Base-by-base conservation (phyloP, 2,888 invertebrate species). In the Acholoe squamosa region DNA sequence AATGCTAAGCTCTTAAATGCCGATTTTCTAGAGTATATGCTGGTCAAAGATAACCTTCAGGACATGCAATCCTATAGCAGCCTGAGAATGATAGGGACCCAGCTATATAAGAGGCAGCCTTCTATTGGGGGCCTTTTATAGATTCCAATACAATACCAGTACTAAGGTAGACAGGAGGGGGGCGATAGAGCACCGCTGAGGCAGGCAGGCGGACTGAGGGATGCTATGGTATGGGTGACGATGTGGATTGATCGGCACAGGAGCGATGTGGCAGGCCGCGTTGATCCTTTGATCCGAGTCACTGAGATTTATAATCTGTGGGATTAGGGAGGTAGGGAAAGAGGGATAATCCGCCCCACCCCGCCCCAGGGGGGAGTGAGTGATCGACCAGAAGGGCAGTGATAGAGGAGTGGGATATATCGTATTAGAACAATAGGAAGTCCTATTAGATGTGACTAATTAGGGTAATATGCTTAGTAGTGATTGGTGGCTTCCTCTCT, bases 271-370 rank as follows among this genome's bases (percentile, higher is more conserved):
- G 25, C 71, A 16, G 19, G n/a, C 28, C 28, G 71, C 71, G 28
- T 71, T 71, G 71, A 71, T 71, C 71, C 71, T 71, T 71, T 71
- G 71, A 71, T 71, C 71, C 71, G 28, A 71, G 71, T 71, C 28
- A 28, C 28, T 14, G 71, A 71, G 71, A 71, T n/a, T n/a, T n/a
- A n/a, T 71, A 71, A 71, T 71, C 71, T 28, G 25, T 25, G 14
- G 71, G 71, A 71, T 71, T 71, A 71, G 71, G 71, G 71, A 14
- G 71, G 71, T 14, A 61, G 19, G 61, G 43, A 10, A 7, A 28
- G 25, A 16, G 71, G 28, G 7, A 71, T 71, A 28, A 71, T 71
- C 71, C 71, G 12, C 31, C 28, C 61, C 14, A 3, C 61, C 61
- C 61, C 61, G 43, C 43, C 43, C 22, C 22, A 7, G 5, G 1